These are phyloP conservation scores for Platycercus adscitus DNA, from an alignment of 2,113 vertebrate species.

Conservation along the genomic window DNA sequence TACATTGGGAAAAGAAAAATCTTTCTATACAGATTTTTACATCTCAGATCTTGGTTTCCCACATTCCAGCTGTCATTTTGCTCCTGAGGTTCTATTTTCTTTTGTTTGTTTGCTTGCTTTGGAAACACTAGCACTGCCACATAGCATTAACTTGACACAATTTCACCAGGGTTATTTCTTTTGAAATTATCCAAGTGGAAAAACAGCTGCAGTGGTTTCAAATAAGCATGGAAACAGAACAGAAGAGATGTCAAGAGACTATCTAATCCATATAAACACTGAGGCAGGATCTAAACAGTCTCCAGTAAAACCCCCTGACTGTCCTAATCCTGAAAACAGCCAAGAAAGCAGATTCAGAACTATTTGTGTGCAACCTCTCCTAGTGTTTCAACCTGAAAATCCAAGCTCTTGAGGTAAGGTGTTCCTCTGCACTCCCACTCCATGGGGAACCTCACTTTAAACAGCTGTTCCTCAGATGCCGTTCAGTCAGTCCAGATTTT, in stretches of 20 bases:
- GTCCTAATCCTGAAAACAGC: not conserved
- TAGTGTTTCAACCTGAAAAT: not conserved
- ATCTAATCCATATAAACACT: constrained; percentile 21
- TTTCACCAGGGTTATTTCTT: constrained; percentile 51
- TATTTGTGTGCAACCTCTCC: not conserved
- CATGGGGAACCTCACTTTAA: not conserved
- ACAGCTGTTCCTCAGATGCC: not conserved
- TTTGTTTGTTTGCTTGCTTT: constrained; percentile 66
- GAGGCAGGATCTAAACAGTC: not conserved
- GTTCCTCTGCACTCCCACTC: not conserved
- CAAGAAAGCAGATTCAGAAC: constrained; percentile 2
- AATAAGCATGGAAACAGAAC: constrained; percentile 6
- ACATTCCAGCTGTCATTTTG: constrained; percentile 33
- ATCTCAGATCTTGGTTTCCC: not conserved
- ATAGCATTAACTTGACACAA: constrained; percentile 58
- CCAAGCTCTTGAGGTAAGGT: constrained; percentile 15
- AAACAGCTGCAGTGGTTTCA: constrained; percentile 54
- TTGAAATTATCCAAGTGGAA: constrained; percentile 28
- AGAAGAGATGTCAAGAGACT: constrained; percentile 51
- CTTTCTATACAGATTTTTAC: not conserved
- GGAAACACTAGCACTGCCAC: constrained; percentile 38
- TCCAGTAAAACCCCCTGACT: not conserved
- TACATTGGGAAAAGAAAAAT: constrained; percentile 8
- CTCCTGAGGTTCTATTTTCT: not conserved
- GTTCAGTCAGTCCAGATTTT: not conserved